Conservation (phyloP, 2,113 vertebrate genomes). For the Stigmatopora argus region DNA sequence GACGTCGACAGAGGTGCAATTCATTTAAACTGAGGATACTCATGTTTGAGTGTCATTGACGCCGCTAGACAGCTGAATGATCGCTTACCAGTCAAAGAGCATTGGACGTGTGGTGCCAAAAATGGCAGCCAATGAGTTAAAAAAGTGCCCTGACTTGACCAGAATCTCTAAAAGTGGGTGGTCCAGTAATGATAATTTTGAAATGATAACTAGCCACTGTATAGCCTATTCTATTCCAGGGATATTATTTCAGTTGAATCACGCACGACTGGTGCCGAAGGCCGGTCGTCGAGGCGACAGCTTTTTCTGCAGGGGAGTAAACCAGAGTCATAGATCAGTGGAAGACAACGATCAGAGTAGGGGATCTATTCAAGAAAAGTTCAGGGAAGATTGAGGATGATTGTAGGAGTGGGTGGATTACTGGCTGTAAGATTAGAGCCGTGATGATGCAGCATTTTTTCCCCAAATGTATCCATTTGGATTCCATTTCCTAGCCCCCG, state of each 20-base stretch:
- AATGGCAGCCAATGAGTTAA: too few species aligned
- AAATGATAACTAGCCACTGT: background rate
- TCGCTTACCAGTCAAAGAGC: too few species aligned
- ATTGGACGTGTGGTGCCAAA: too few species aligned
- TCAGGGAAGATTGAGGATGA: conserved; percentile 18
- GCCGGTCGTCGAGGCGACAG: conserved; percentile 20
- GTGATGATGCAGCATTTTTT: background rate
- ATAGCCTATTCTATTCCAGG: conserved; percentile 23
- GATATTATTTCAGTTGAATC: conserved; percentile 41
- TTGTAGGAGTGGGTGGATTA: background rate
- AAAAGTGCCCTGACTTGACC: background rate
- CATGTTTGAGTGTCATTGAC: too few species aligned
- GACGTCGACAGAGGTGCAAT: too few species aligned
- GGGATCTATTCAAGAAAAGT: conserved; percentile 23
- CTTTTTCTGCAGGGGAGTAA: conserved; percentile 34
- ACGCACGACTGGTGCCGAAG: conserved; percentile 26
- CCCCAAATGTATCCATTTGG: conserved; percentile 1
- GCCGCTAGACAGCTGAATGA: too few species aligned
- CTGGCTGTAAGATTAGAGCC: conserved; percentile 10
- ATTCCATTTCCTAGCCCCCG: conserved; percentile 1
- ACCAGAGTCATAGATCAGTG: conserved; percentile 34
- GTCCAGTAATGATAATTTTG: background rate
- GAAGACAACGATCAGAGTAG: conserved; percentile 30
- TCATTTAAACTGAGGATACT: too few species aligned
- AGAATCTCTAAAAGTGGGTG: background rate